phyloP scores from a whole-genome alignment of 2,113 vertebrate genomes.

The Ptilonorhynchus violaceus region DNA sequence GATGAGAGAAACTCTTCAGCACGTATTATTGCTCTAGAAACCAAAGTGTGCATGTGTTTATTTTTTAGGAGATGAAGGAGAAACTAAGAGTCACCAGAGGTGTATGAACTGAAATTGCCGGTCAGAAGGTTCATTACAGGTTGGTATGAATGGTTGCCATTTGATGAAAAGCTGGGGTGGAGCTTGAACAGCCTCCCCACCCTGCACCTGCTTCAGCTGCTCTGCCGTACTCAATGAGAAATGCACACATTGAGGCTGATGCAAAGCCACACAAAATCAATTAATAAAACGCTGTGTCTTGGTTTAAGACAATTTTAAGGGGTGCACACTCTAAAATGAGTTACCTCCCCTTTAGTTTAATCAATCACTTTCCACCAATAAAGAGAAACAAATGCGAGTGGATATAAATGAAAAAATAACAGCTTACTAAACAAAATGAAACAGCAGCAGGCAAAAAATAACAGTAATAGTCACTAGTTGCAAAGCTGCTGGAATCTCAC shows the following conservation, averaged over 20 bases:
- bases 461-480: too few relatives aligned
- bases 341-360: too few relatives aligned
- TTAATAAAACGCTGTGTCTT: background rate
- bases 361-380: too few relatives aligned
- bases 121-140: background rate
- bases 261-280: background rate
- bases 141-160: background rate
- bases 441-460: too few relatives aligned
- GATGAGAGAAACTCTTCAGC: background rate
- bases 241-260: background rate
- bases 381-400: too few relatives aligned
- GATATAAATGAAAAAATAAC: too few relatives aligned
- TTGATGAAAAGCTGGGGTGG: background rate
- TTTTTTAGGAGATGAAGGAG: background rate
- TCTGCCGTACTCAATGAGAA: background rate
- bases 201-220: background rate
- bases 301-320: too few relatives aligned
- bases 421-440: too few relatives aligned
- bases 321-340: too few relatives aligned
- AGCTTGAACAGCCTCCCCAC: fast-evolving
- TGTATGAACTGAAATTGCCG: background rate
- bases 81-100: background rate
- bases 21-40: background rate
- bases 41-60: background rate
- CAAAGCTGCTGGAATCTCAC: too few relatives aligned